These are phyloP conservation scores for Lonchura striata DNA, from an alignment of 2,113 vertebrate species.

Conservation along the genomic window DNA sequence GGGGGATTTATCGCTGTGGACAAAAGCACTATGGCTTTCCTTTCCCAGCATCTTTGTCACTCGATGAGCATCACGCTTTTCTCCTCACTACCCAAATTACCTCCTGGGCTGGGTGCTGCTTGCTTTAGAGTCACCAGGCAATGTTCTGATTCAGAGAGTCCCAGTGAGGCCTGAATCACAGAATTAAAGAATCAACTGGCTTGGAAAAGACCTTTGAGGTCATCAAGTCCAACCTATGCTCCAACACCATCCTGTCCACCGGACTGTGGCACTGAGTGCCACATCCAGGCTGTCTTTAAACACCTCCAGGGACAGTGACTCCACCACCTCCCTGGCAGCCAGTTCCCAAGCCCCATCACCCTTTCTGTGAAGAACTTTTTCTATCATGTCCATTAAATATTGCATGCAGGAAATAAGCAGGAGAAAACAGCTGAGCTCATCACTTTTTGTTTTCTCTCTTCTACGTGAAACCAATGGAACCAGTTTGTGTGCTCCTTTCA, in stretches of 20 bases:
- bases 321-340: neutral
- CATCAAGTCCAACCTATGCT: neutral
- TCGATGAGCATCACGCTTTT: neutral
- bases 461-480: conserved; percentile 26
- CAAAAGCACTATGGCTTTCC: neutral
- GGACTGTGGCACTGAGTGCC: neutral
- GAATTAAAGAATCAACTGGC: neutral
- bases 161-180: neutral
- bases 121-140: neutral
- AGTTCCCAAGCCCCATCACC: neutral
- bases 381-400: neutral
- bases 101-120: neutral
- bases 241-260: neutral
- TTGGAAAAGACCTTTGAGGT: neutral
- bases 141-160: neutral
- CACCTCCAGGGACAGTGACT: neutral
- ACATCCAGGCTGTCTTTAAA: neutral
- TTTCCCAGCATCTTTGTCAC: neutral
- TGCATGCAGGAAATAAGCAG: neutral
- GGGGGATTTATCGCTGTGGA: neutral
- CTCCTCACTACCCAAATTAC: conserved; percentile 37
- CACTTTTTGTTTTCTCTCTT: neutral
- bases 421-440: neutral
- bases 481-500: conserved; percentile 36
- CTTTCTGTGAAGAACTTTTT: neutral